Conservation (phyloP, 2,888 invertebrate species). For the Melanostoma scalare region DNA sequence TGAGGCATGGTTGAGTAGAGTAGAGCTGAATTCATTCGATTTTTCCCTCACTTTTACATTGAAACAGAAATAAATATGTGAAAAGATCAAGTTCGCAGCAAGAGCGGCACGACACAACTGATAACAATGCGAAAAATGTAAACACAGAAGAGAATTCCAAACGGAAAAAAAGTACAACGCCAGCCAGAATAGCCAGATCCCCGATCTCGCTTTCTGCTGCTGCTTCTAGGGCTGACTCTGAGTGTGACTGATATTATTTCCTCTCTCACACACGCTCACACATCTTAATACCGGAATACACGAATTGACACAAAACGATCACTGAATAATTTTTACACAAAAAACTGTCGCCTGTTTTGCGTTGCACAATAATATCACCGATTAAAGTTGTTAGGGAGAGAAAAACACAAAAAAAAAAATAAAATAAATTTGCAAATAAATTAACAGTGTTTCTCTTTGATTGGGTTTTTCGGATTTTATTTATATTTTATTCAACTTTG, state of each 20-base stretch:
- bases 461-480: slow-evolving; percentile 12
- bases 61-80: slow-evolving; percentile 4
- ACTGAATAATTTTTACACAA: slow-evolving; percentile 39
- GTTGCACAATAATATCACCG: slow-evolving; percentile 13
- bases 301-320: slow-evolving; percentile 36
- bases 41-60: slow-evolving; percentile 7
- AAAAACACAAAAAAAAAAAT: slow-evolving; percentile 3
- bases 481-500: neutral
- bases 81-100: slow-evolving; percentile 63
- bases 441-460: slow-evolving; percentile 26
- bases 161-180: slow-evolving; percentile 8
- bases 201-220: too few species aligned
- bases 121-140: slow-evolving; percentile 60
- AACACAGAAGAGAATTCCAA: slow-evolving; percentile 51
- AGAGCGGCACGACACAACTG: slow-evolving; percentile 26
- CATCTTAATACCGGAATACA: slow-evolving; percentile 4
- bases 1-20: too few species aligned
- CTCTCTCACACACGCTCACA: slow-evolving; percentile 28
- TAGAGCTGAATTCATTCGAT: slow-evolving; percentile 1
- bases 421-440: slow-evolving; percentile 39
- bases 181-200: neutral
- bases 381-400: slow-evolving; percentile 8
- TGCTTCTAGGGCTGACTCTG: too few species aligned
- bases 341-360: slow-evolving; percentile 34
- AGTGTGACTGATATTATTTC: slow-evolving; percentile 11